These are phyloP conservation scores for Furnarius figulus DNA, from an alignment of 2,113 vertebrate genomes.

Conservation along the genomic window DNA sequence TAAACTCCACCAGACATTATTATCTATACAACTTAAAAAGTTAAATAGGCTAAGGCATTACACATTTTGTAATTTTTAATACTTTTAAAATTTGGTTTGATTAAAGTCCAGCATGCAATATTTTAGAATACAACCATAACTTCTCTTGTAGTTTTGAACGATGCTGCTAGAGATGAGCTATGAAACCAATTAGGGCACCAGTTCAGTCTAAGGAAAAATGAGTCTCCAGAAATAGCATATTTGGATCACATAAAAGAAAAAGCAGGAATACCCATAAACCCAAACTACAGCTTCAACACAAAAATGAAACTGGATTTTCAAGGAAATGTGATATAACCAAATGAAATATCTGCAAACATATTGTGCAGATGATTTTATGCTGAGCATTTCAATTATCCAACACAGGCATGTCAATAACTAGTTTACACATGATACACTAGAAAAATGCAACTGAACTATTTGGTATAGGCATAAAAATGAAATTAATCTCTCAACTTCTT, in stretches of 20 bases:
- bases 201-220: constrained; percentile 32
- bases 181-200: constrained; percentile 53
- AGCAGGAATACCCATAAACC: background rate
- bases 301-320: background rate
- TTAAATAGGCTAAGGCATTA: background rate
- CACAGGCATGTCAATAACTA: background rate
- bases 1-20: background rate
- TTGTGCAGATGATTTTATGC: background rate
- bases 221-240: constrained; percentile 9
- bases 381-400: background rate
- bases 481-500: background rate
- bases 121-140: background rate
- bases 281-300: background rate
- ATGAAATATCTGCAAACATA: background rate
- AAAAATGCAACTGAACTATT: background rate
- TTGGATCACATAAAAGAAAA: constrained; percentile 5
- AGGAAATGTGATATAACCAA: background rate
- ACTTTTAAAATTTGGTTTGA: background rate
- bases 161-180: constrained; percentile 33
- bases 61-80: background rate
- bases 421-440: background rate
- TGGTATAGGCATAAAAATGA: background rate
- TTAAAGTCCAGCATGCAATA: background rate
- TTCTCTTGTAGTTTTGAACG: background rate
- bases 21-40: background rate